Evolutionary conservation across 2,888 invertebrate genomes (phyloP).

Genomic region (Ophioninae sp.): DNA sequence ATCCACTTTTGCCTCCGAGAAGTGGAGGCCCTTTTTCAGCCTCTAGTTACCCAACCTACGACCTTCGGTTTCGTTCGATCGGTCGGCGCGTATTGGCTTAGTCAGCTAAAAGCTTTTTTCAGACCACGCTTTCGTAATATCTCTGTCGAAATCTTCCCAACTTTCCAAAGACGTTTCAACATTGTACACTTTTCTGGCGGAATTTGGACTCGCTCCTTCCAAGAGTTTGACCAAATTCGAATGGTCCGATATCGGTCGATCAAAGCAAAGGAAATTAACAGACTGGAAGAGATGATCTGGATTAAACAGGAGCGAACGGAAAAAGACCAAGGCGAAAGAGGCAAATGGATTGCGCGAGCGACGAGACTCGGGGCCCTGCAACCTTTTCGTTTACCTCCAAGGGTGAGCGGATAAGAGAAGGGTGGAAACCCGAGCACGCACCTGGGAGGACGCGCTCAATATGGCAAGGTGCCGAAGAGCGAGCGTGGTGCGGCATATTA

Average conservation of each 20-base stretch:
- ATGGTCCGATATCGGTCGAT: too few relatives aligned
- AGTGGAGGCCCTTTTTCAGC: conserved; percentile 34
- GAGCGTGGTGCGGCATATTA: conserved; percentile 77
- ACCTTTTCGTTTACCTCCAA: too few relatives aligned
- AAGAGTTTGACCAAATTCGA: too few relatives aligned
- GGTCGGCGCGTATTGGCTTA: neutral
- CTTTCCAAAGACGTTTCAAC: neutral
- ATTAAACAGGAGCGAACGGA: too few relatives aligned
- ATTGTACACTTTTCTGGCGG: too few relatives aligned
- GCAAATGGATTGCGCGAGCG: too few relatives aligned
- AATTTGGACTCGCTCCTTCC: too few relatives aligned
- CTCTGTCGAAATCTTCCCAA: neutral
- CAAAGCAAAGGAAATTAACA: too few relatives aligned
- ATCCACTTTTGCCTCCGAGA: conserved; percentile 34
- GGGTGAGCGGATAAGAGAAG: conserved; percentile 43
- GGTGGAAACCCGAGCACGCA: conserved; percentile 55
- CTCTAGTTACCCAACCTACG: conserved; percentile 27
- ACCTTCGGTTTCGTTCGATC: conserved; percentile 23
- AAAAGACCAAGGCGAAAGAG: too few relatives aligned
- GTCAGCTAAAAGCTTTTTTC: neutral
- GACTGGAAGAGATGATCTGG: too few relatives aligned
- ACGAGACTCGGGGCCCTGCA: too few relatives aligned
- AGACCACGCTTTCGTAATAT: neutral
- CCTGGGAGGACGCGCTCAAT: conserved; percentile 70
- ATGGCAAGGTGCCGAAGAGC: conserved; percentile 66